Base-by-base conservation (phyloP, 2,113 vertebrate genomes). In the Zosterops japonicus region DNA sequence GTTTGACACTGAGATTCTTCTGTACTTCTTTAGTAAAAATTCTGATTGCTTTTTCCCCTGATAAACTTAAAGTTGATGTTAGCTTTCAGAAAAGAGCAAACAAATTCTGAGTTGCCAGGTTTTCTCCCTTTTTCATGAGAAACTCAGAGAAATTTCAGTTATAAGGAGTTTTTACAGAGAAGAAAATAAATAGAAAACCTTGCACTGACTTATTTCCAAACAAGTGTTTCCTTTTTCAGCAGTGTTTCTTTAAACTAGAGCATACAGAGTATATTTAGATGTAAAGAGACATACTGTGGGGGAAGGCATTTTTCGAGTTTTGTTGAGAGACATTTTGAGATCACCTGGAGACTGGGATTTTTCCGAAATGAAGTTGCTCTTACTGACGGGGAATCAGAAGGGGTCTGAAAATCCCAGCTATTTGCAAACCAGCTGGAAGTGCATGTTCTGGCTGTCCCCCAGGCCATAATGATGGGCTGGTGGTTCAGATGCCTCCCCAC, bases 301-400 rank as follows among this genome's bases (percentile, higher is more conserved):
- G 29, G 36, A 42, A 72, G 13, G 46, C 19, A 13, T 80, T 41
- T 86, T 63, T 83, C 7, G 47, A 70, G 63, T 87, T 47, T 4
- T 59, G 33, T 67, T 90, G 88, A 93, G 79, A 95, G 92, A 95
- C 88, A 3, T 92, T 96, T 94, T 96, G 90, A 92, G 94, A 93
- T 94, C 94, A 95, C 33, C 57, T 81, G 65, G 47, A 65, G 71
- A 28, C 46, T 42, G 50, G 49, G 69, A 72, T 72, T 36, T 92
- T 75, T 39, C 36, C 24, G 63, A 6, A 74, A 70, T 64, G 44
- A 83, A 75, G 42, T 36, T 7, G 55, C 21, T 24, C 14, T 47
- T 35, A 1, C 3, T 46, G 50, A 35, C 35, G 29, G 33, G 21
- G 24, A 8, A 47, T 86, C 42, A 67, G 79, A 86, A 79, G 44